phyloP scores from a whole-genome alignment of 1,140 invertebrate species.

The Eupristina koningsbergeri region DNA sequence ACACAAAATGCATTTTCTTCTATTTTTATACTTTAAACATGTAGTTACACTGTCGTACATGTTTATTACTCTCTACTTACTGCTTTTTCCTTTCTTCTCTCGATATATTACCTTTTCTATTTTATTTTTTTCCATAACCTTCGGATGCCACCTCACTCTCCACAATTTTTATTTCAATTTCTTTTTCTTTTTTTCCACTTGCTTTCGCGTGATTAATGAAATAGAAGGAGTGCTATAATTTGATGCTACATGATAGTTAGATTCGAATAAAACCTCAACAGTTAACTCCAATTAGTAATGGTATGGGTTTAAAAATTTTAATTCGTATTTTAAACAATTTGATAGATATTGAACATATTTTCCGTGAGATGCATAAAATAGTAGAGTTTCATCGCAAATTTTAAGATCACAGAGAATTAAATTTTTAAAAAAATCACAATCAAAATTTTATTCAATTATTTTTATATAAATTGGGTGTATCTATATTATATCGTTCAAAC shows the following conservation, averaged over 20 bases:
- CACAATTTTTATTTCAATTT: conserved; percentile 6
- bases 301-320: background rate
- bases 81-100: conserved; percentile 2
- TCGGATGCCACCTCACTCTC: background rate
- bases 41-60: background rate
- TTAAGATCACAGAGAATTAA: no score
- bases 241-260: conserved; percentile 11
- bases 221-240: background rate
- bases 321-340: background rate
- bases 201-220: conserved; percentile 13
- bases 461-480: no score
- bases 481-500: no score
- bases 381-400: no score
- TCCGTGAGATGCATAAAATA: no score
- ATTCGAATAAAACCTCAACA: background rate
- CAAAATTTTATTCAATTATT: no score
- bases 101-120: conserved; percentile 39
- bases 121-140: conserved; percentile 33
- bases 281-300: background rate
- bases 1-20: background rate
- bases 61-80: conserved; percentile 13
- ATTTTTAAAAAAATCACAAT: no score
- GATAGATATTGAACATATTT: no score
- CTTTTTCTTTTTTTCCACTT: background rate
- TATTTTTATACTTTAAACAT: conserved; percentile 7